Evolutionary conservation across 2,797 vertebrate species (phyloP), one percentile per base, ranked within the genome.

Genomic region (Anniella stebbinsi): DNA sequence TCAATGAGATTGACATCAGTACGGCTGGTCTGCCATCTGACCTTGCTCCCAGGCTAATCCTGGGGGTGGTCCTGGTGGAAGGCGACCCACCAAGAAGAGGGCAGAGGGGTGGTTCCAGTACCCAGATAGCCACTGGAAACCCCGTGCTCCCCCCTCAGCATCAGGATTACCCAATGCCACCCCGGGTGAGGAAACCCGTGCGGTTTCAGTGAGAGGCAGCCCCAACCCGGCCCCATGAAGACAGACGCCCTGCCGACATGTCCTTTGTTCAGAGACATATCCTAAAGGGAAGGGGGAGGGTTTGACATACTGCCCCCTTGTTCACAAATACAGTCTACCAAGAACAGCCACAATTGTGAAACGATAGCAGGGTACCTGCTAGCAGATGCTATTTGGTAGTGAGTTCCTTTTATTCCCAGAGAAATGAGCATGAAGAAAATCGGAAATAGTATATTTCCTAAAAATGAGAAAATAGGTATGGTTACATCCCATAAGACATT

Each of bases 391-490:
- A 38, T 21, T 10, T 5, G 33, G 28, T 30, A 84, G 33, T 36
- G 60, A 38, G 6, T 57, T 57, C n/a, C 41, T 51, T 90, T 80
- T 45, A 72, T 81, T 72, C 57, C 69, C 10, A 81, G 67, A 67
- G 30, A 81, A 69, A 88, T 25, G 17, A 38, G 80, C 80, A 82
- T 30, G 51, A 45, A 73, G 69, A 85, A n/a, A 80, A 87, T 88
- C 5, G 81, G 84, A 89, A 94, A 70, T 18, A 75, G 70, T 75
- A 0, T 86, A 30, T 91, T 92, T 92, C n/a, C 91, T 88, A 9
- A 82, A 77, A 69, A 78, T 80, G 88, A 89, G 67, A 90, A 92
- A 93, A 90, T 30, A 87, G 17, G 77, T 9, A 11, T 54, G 67
- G 36, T 41, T 89, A 75, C 54, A 41, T 91, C 57, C 77, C 33